Percentiles rank a stretch among this genome's conserved stretches.
These are phyloP conservation scores for Calliphora vomitoria DNA, from an alignment of 2,888 invertebrate species.

Conservation along the genomic window DNA sequence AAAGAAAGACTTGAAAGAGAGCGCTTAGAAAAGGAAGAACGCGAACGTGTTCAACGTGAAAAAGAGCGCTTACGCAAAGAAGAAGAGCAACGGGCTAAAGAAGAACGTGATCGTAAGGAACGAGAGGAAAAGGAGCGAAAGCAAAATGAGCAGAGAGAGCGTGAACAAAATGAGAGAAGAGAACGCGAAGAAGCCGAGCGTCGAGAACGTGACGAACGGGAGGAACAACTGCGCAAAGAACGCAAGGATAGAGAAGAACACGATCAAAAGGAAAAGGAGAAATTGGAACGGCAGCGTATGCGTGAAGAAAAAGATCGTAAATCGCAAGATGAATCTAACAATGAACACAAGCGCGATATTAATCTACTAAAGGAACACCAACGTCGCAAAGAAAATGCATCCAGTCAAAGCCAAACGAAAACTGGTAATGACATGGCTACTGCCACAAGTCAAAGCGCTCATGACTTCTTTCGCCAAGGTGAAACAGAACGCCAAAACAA, in stretches of 20 bases:
- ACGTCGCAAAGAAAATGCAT: conserved; percentile 59
- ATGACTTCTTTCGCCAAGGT: conserved; percentile 76
- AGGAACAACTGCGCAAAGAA: conserved; percentile 79
- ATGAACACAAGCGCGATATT: conserved; percentile 58
- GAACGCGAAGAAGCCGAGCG: conserved; percentile 76
- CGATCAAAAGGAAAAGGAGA: conserved; percentile 58
- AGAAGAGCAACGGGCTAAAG: conserved; percentile 77
- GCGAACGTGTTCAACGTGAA: conserved; percentile 79
- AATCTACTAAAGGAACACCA: conserved; percentile 66
- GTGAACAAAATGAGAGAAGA: conserved; percentile 72
- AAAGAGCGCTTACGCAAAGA: conserved; percentile 79
- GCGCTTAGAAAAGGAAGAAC: conserved; percentile 77
- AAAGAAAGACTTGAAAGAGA: conserved; percentile 75
- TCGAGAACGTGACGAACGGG: conserved; percentile 75
- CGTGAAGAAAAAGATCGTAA: conserved; percentile 73
- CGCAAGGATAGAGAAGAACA: conserved; percentile 80
- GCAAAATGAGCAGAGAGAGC: conserved; percentile 68
- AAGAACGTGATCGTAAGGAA: conserved; percentile 77
- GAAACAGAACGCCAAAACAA: conserved; percentile 78
- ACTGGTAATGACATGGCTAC: conserved; percentile 41
- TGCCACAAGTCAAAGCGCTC: conserved; percentile 68
- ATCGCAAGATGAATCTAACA: conserved; percentile 30
- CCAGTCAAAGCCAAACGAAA: conserved; percentile 54
- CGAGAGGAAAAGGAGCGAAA: conserved; percentile 80
- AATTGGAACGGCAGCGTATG: conserved; percentile 39